phyloP scores from a whole-genome alignment of 2,113 vertebrate species.

The Nothocercus nigrocapillus region DNA sequence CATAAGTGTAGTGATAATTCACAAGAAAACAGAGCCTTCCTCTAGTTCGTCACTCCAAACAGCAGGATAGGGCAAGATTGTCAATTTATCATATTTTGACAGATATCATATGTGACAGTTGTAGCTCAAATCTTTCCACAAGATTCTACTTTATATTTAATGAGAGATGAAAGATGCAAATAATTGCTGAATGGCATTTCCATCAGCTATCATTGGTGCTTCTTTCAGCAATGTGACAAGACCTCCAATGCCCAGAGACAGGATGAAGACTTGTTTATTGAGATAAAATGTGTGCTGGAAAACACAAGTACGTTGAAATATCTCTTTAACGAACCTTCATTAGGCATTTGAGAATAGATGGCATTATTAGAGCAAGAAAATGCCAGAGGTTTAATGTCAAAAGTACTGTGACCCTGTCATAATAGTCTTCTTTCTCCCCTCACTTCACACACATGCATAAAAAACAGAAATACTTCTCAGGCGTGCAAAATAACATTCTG shows the following conservation, averaged over 20 bases:
- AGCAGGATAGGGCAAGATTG: not conserved
- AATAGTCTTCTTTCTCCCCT: not conserved
- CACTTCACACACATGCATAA: not conserved
- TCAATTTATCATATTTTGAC: not conserved
- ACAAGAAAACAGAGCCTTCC: not conserved
- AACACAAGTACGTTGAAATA: not conserved
- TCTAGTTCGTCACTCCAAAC: not conserved
- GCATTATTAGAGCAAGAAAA: not conserved
- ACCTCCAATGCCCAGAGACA: not conserved
- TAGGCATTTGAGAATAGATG: not conserved
- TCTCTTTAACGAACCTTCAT: not conserved
- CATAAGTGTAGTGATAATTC: not conserved
- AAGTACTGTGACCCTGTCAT: not conserved
- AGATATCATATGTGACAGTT: not conserved
- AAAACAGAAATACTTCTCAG: not conserved
- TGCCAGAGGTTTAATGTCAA: not conserved
- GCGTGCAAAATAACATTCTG: not conserved
- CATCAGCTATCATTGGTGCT: not conserved
- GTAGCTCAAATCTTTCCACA: not conserved
- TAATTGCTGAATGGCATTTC: not conserved
- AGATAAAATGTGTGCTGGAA: not conserved
- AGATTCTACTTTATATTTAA: conserved; percentile 8
- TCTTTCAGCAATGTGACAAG: not conserved
- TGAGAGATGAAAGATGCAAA: conserved; percentile 30
- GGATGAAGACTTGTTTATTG: not conserved